Evolutionary conservation across 1,140 invertebrate genomes (phyloP).

Genomic region (Wiebesia pumilae): DNA sequence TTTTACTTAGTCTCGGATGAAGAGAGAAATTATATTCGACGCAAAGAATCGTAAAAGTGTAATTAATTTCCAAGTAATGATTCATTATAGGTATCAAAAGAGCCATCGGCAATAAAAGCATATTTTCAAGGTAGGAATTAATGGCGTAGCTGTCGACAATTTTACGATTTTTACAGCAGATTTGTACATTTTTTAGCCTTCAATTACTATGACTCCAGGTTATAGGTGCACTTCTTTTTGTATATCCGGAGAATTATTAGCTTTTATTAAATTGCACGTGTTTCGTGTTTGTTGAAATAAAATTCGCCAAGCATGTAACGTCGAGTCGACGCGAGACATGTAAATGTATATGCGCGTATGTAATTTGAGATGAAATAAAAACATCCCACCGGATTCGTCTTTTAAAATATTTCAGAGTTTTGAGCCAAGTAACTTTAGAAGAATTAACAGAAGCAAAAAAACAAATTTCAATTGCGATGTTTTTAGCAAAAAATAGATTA

Average conservation of each 20-base stretch:
- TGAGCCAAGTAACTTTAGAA: neutral
- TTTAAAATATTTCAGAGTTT: neutral
- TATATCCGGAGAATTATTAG: neutral
- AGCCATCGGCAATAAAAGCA: conserved; percentile 1
- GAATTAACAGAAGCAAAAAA: too few relatives aligned
- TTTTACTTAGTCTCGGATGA: neutral
- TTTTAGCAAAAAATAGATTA: conserved; percentile 8
- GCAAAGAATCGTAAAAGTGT: conserved; percentile 6
- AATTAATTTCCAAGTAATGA: conserved; percentile 13
- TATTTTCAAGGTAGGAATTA: conserved; percentile 15
- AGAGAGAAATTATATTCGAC: neutral
- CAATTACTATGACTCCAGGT: neutral
- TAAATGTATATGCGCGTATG: neutral
- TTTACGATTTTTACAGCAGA: conserved; percentile 13
- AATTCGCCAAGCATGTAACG: neutral
- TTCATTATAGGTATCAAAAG: conserved; percentile 22
- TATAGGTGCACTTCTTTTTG: neutral
- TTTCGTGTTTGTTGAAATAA: neutral
- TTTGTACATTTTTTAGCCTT: neutral
- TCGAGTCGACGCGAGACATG: neutral
- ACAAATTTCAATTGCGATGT: conserved; percentile 1
- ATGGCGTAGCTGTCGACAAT: neutral
- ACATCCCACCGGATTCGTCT: neutral
- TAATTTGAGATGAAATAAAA: neutral
- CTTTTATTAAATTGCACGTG: neutral